These are phyloP conservation scores for Anneissia japonica DNA, from an alignment of 35 echinoderm and acorn worm species.

Conservation along the genomic window DNA sequence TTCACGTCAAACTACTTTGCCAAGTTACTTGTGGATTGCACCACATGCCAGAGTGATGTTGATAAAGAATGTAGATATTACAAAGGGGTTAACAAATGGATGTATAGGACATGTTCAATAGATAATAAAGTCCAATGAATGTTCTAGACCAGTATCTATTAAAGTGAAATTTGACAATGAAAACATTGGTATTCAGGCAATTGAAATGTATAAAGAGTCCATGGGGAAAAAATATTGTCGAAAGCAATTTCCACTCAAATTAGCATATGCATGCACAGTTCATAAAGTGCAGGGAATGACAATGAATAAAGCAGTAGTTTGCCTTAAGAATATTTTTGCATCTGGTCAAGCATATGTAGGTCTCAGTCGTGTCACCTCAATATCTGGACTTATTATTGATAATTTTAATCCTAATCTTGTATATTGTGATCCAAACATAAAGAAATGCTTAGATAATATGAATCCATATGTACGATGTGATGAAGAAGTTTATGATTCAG, in stretches of 20 bases:
- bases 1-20: too few species aligned
- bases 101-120: too few species aligned
- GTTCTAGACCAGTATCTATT: too few species aligned
- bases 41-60: too few species aligned
- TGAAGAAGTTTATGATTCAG: not conserved
- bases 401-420: not conserved
- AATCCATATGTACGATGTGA: not conserved
- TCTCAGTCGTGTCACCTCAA: slow-evolving; percentile 14
- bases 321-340: not conserved
- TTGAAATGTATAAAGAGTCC: too few species aligned
- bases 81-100: too few species aligned
- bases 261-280: not conserved
- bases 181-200: too few species aligned
- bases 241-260: slow-evolving; percentile 4
- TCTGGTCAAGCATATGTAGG: slow-evolving; percentile 11
- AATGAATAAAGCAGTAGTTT: not conserved
- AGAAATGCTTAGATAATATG: not conserved
- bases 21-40: too few species aligned
- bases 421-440: slow-evolving; percentile 8
- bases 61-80: too few species aligned
- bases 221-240: not conserved
- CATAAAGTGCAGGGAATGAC: slow-evolving; percentile 17
- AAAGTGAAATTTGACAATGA: too few species aligned
- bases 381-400: not conserved
- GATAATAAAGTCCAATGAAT: too few species aligned